Evolutionary conservation across 2,888 invertebrate species (phyloP), one percentile per base, ranked within the genome.

Genomic region (Adelphocoris suturalis): DNA sequence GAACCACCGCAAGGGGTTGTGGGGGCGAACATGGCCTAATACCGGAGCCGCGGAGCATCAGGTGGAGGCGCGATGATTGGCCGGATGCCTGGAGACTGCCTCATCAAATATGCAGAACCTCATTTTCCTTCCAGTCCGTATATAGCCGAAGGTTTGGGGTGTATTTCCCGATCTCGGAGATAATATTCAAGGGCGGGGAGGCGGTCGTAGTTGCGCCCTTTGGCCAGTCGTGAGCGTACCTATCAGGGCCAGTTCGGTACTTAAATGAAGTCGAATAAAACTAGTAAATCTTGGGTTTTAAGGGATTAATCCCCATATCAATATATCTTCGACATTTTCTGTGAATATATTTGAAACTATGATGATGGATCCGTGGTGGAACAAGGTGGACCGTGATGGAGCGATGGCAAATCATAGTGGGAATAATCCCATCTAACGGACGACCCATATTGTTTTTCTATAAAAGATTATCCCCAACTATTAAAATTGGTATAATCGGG

Each of bases 21-120:
- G 19, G 68, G 68, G 68, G 68, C 68, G 57, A 57, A 57, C 57
- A n/a, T n/a, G 68, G 68, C 68, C 27, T 68, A 68, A 68, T 68
- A 19, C 68, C 68, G 68, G 19, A 0, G 57, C n/a, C 19, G 37
- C 68, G 68, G 68, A 68, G 68, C 68, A 68, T 68, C 68, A 68
- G 68, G 68, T 68, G 68, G 68, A 23, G 68, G 68, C 23, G 23
- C 68, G 68, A 68, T 68, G 68, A 68, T 68, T 68, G 68, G 68
- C 68, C 68, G 68, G 68, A 68, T 68, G 23, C 68, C 68, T 27
- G 68, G 68, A 68, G 68, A 68, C 68, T 23, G 68, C 68, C 68
- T 19, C 23, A 68, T 68, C 68, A 68, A 68, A 68, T 68, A 68
- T 68, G 68, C 68, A 68, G 23, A 68, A 68, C 68, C 68, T 68